Percentiles rank a stretch among this genome's conserved stretches.
Evolutionary conservation across 2,888 invertebrate genomes (phyloP).

Genomic region (Sphaerophoria rueppellii): DNA sequence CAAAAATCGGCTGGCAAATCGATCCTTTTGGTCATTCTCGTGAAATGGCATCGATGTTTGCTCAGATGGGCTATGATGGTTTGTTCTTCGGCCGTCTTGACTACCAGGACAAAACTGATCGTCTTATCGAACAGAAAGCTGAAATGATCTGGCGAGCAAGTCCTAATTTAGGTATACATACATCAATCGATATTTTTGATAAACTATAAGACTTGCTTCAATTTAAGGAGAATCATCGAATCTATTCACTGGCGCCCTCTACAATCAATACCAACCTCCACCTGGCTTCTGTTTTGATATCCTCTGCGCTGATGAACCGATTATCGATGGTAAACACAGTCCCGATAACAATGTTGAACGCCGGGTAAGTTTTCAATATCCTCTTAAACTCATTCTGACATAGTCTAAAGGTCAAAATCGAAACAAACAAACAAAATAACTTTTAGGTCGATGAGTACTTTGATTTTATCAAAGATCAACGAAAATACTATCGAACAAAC

Average conservation of each 20-base stretch:
- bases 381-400: no score
- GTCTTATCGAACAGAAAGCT: conserved; percentile 85
- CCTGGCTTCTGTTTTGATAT: conserved; percentile 96
- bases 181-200: no score
- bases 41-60: conserved; percentile 91
- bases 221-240: conserved; percentile 85
- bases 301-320: conserved; percentile 91
- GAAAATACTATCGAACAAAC: conserved; percentile 85
- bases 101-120: conserved; percentile 89
- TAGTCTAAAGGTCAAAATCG: conserved; percentile 24
- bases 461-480: conserved; percentile 84
- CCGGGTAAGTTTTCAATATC: conserved; percentile 85
- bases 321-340: conserved; percentile 91
- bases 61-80: conserved; percentile 94
- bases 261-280: conserved; percentile 92
- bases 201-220: background rate
- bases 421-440: background rate
- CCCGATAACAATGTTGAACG: conserved; percentile 92
- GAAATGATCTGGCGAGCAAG: conserved; percentile 94
- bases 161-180: conserved; percentile 85
- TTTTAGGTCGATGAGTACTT: conserved; percentile 84
- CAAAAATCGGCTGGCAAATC: conserved; percentile 92
- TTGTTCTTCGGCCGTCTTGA: conserved; percentile 93
- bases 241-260: conserved; percentile 92
- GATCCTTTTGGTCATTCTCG: conserved; percentile 94